phyloP scores from a whole-genome alignment of 2,888 invertebrate genomes.

The Diadegma fenestrale region DNA sequence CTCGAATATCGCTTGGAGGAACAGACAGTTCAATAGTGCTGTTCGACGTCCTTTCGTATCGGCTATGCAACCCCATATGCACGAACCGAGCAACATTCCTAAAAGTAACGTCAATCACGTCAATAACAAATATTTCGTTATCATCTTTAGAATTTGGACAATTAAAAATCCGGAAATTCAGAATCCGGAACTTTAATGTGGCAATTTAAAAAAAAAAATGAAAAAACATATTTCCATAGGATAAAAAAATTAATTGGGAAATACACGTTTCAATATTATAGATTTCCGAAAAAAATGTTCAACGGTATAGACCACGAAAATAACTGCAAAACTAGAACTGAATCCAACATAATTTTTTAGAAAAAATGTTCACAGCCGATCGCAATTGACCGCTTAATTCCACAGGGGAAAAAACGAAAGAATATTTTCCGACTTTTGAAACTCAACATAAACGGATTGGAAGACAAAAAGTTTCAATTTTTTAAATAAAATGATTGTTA shows the following conservation, averaged over 20 bases:
- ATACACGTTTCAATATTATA: not conserved
- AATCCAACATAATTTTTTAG: not conserved
- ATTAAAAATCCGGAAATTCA: not conserved
- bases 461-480: not conserved
- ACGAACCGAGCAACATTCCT: constrained; percentile 90
- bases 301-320: not conserved
- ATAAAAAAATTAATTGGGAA: not conserved
- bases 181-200: not conserved
- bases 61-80: constrained; percentile 90
- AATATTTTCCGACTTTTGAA: not conserved
- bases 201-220: not conserved
- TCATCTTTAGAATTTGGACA: not conserved
- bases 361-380: not conserved
- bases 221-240: not conserved
- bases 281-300: not conserved
- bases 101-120: constrained; percentile 58
- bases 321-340: not conserved
- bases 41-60: constrained; percentile 89
- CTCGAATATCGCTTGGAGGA: constrained; percentile 87
- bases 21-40: constrained; percentile 87
- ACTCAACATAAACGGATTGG: not conserved
- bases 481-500: not conserved
- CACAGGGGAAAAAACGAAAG: not conserved
- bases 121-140: not conserved
- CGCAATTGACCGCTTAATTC: not conserved